These are phyloP conservation scores for Dryobotodes eremita DNA, from an alignment of 2,888 invertebrate genomes.

Conservation along the genomic window DNA sequence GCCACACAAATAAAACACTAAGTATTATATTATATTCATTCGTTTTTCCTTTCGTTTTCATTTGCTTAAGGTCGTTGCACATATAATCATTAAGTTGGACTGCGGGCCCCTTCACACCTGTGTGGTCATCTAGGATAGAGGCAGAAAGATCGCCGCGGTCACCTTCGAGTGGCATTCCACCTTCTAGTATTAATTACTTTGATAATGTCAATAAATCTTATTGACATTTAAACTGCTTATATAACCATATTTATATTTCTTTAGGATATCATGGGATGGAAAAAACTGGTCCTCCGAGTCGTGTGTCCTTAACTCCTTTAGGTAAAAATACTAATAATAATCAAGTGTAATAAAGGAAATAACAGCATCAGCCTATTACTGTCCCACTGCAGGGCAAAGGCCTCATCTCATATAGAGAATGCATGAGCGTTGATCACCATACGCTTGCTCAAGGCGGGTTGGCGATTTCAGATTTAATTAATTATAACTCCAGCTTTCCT, in stretches of 20 bases:
- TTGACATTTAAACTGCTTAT: slow-evolving; percentile 57
- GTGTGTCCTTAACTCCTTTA: slow-evolving; percentile 2
- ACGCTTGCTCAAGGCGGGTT: too few species aligned
- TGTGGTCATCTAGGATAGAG: slow-evolving; percentile 64
- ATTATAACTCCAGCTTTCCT: not conserved
- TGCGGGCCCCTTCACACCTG: slow-evolving; percentile 74
- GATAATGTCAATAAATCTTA: slow-evolving; percentile 60
- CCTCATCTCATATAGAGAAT: not conserved
- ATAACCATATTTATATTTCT: slow-evolving; percentile 34
- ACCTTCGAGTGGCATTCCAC: slow-evolving; percentile 68
- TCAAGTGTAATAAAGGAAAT: not conserved
- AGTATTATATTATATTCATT: slow-evolving; percentile 9
- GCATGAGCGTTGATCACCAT: not conserved
- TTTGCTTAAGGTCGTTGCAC: slow-evolving; percentile 68
- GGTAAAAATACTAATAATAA: not conserved
- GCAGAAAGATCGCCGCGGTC: slow-evolving; percentile 67
- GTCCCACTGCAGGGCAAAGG: not conserved
- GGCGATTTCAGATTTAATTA: not conserved
- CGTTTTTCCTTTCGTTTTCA: slow-evolving; percentile 47
- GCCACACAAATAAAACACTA: slow-evolving; percentile 26
- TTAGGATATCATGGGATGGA: slow-evolving; percentile 28
- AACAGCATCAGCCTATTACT: not conserved
- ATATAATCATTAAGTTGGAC: slow-evolving; percentile 45
- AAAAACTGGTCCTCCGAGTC: slow-evolving; percentile 56
- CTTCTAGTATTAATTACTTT: slow-evolving; percentile 62